phyloP scores from a whole-genome alignment of 2,113 vertebrate genomes.

The Pogonocichla stellata region DNA sequence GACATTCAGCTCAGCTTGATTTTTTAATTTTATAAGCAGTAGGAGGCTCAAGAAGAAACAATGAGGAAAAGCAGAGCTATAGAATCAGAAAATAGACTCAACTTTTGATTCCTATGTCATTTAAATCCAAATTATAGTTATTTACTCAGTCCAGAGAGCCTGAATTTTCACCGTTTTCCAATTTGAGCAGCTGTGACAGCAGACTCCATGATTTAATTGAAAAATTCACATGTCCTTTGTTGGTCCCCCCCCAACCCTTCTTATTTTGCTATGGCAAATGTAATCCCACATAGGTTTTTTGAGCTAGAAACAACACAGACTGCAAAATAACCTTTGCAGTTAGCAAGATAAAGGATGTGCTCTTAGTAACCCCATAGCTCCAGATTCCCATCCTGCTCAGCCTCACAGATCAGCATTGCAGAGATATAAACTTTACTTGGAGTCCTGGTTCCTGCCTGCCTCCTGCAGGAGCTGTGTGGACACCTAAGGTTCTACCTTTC shows the following conservation, averaged over 20 bases:
- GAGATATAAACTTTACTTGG: background rate
- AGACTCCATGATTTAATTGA: background rate
- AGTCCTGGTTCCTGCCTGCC: background rate
- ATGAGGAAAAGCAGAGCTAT: slow-evolving; percentile 37
- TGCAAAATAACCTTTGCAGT: background rate
- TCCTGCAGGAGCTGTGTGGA: background rate
- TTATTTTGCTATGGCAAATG: background rate
- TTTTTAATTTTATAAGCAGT: slow-evolving; percentile 73
- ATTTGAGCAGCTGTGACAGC: background rate
- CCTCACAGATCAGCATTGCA: background rate
- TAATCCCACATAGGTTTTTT: background rate
- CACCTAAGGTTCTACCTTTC: background rate
- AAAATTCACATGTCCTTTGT: background rate
- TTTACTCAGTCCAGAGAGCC: slow-evolving; percentile 23
- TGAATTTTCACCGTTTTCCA: background rate
- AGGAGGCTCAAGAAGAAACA: slow-evolving; percentile 56
- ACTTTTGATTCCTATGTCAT: slow-evolving; percentile 4
- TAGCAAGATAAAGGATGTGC: background rate
- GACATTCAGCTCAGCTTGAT: slow-evolving; percentile 57
- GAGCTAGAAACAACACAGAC: background rate
- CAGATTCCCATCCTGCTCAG: background rate
- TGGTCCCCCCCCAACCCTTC: rapidly evolving
- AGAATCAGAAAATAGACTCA: slow-evolving; percentile 25
- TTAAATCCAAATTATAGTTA: slow-evolving; percentile 56
- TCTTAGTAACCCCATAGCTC: background rate